phyloP scores from a whole-genome alignment of 2,113 vertebrate species.

The Ciconia stormi region DNA sequence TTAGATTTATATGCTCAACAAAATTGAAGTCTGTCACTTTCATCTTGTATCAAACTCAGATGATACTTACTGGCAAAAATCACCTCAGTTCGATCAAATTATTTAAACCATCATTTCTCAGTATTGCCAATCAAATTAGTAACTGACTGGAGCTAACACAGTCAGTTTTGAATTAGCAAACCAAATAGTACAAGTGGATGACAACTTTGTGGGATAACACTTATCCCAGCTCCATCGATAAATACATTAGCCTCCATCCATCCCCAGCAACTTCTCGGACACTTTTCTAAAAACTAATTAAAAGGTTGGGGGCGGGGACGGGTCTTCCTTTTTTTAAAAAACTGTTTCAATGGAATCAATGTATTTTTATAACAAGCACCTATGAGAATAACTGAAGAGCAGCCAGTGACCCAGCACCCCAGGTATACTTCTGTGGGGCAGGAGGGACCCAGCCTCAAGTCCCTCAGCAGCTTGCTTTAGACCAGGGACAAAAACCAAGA shows the following conservation, averaged over 20 bases:
- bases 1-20: neutral
- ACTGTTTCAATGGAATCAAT: neutral
- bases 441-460: neutral
- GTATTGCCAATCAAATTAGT: neutral
- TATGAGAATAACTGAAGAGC: neutral
- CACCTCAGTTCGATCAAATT: neutral
- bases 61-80: neutral
- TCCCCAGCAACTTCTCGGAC: neutral
- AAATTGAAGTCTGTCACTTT: neutral
- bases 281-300: neutral
- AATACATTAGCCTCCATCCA: neutral
- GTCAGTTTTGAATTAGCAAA: neutral
- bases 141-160: neutral
- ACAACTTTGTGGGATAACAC: neutral
- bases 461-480: neutral
- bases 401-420: neutral
- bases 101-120: neutral
- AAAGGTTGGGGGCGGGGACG: neutral
- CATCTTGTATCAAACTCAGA: neutral
- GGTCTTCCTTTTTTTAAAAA: neutral
- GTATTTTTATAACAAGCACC: neutral
- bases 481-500: neutral
- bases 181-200: neutral
- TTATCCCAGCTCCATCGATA: neutral
- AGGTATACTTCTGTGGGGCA: neutral